These are phyloP conservation scores for Pitta sordida DNA, from an alignment of 2,113 vertebrate species.

Conservation along the genomic window DNA sequence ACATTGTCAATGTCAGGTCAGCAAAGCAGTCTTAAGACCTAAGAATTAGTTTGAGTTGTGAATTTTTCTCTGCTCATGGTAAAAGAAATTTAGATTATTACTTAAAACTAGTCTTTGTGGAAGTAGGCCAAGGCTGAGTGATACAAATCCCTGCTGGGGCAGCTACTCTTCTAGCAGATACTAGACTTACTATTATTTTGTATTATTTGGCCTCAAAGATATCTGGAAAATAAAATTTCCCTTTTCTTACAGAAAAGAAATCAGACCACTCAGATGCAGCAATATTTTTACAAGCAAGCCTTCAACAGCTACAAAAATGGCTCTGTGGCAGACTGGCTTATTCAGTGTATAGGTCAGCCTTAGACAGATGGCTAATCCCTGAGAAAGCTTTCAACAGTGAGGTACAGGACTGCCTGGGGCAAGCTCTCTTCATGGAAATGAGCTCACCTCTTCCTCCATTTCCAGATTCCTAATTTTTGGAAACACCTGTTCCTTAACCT, in stretches of 20 bases:
- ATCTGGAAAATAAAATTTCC: background rate
- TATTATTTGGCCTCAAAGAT: background rate
- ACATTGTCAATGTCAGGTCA: background rate
- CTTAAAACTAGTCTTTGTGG: background rate
- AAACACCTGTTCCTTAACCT: slow-evolving; percentile 56
- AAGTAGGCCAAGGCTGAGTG: background rate
- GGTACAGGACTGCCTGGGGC: slow-evolving; percentile 28
- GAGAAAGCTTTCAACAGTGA: slow-evolving; percentile 28
- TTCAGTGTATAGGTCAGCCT: slow-evolving; percentile 17
- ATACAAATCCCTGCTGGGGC: background rate
- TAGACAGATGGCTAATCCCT: slow-evolving; percentile 32
- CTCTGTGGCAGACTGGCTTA: background rate
- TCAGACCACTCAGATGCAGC: background rate
- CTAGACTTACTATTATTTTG: background rate
- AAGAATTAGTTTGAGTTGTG: background rate
- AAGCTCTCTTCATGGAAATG: slow-evolving; percentile 20
- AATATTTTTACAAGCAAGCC: background rate
- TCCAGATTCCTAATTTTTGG: slow-evolving; percentile 32
- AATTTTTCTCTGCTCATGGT: background rate
- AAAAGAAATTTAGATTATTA: background rate
- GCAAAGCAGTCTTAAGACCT: background rate
- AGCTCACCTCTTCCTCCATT: background rate
- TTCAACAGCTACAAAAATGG: background rate
- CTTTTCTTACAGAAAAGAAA: background rate
- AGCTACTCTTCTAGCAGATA: background rate